A percentile compares a stretch with the other conserved stretches of the same genome.
phyloP scores from a whole-genome alignment of 2,888 invertebrate genomes.

The Troides helena region DNA sequence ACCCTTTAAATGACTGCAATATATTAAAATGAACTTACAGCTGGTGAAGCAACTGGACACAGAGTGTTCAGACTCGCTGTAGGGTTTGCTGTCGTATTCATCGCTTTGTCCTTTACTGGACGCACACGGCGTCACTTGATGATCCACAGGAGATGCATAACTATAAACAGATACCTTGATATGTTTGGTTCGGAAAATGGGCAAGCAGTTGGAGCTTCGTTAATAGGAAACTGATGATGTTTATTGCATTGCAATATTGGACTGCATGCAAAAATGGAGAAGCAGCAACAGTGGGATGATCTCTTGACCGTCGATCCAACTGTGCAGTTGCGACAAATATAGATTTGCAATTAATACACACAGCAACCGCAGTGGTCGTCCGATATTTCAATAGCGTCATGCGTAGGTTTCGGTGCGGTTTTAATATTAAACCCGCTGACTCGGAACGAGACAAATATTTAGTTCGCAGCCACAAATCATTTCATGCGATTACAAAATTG shows the following conservation, averaged over 20 bases:
- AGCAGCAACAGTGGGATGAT: too few species aligned
- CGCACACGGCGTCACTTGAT: constrained; percentile 72
- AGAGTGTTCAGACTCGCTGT: constrained; percentile 76
- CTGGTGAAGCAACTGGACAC: constrained; percentile 76
- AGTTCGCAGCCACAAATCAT: background rate
- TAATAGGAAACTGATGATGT: too few species aligned
- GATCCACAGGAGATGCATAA: constrained; percentile 75
- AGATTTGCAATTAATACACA: too few species aligned
- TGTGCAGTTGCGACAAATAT: too few species aligned
- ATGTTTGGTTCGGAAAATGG: too few species aligned
- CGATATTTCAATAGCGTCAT: background rate
- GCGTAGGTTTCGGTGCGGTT: background rate
- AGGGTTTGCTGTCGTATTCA: constrained; percentile 75
- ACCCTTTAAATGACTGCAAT: background rate
- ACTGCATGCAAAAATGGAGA: too few species aligned
- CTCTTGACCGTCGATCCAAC: too few species aligned
- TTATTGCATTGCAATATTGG: too few species aligned
- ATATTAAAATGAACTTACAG: constrained; percentile 56
- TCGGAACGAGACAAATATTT: background rate
- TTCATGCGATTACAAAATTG: background rate
- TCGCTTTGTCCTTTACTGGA: constrained; percentile 82
- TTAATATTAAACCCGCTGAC: constrained; percentile 10
- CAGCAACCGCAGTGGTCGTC: too few species aligned
- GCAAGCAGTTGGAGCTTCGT: too few species aligned
- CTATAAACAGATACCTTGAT: constrained; percentile 42